Evolutionary conservation across 1,140 invertebrate genomes (phyloP).

Genomic region (Arctopsyche grandis): DNA sequence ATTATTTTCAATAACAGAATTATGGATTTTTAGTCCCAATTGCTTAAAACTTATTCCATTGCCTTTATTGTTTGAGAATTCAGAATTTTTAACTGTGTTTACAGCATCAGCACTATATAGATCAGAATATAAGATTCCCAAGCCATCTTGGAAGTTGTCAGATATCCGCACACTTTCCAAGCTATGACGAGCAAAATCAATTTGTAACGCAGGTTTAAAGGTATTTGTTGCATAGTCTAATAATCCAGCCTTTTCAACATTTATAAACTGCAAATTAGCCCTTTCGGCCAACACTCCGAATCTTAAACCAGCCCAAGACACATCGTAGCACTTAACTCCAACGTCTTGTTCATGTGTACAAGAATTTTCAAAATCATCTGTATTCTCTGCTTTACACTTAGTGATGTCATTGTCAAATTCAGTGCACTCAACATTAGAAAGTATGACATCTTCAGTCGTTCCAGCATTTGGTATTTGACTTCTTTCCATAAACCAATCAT

Average conservation of each 20-base stretch:
- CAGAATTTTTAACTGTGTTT: slow-evolving; percentile 87
- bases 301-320: slow-evolving; percentile 92
- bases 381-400: slow-evolving; percentile 83
- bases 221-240: slow-evolving; percentile 91
- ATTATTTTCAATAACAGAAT: slow-evolving; percentile 85
- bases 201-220: slow-evolving; percentile 94
- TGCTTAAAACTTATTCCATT: slow-evolving; percentile 92
- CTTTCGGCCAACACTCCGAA: slow-evolving; percentile 88
- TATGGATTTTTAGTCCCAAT: slow-evolving; percentile 82
- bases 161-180: slow-evolving; percentile 84
- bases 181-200: slow-evolving; percentile 95
- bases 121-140: slow-evolving; percentile 90
- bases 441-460: slow-evolving; percentile 77
- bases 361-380: slow-evolving; percentile 86
- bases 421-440: slow-evolving; percentile 91
- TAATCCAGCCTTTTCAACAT: slow-evolving; percentile 91
- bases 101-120: slow-evolving; percentile 86
- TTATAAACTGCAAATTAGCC: slow-evolving; percentile 87
- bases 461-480: slow-evolving; percentile 83
- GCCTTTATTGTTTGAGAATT: slow-evolving; percentile 86
- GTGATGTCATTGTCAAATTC: slow-evolving; percentile 93
- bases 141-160: slow-evolving; percentile 87
- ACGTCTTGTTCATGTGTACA: slow-evolving; percentile 90
- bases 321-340: slow-evolving; percentile 87
- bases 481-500: slow-evolving; percentile 88